Evolutionary conservation across 2,113 vertebrate genomes (phyloP).

Genomic region (Rhinoptilus africanus): DNA sequence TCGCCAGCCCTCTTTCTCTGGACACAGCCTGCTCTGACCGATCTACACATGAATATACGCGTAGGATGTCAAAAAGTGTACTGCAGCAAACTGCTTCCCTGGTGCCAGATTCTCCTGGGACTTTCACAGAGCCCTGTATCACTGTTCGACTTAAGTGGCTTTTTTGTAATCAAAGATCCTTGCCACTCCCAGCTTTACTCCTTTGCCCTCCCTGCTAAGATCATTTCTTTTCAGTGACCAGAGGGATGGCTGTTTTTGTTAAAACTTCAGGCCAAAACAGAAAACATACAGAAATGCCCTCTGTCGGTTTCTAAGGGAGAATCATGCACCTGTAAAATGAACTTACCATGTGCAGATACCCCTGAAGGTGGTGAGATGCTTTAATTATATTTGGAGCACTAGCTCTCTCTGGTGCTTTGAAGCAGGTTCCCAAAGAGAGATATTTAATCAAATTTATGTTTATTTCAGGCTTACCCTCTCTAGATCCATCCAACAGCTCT

Average conservation of each 20-base stretch:
- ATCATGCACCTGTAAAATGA: slow-evolving; percentile 30
- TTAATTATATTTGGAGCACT: slow-evolving; percentile 42
- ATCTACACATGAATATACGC: not conserved
- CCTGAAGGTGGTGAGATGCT: slow-evolving; percentile 35
- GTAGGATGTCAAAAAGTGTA: not conserved
- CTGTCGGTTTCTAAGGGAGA: not conserved
- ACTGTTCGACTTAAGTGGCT: not conserved
- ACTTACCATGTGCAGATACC: slow-evolving; percentile 6
- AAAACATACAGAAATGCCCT: not conserved
- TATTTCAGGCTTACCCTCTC: slow-evolving; percentile 82
- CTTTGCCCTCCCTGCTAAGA: slow-evolving; percentile 1
- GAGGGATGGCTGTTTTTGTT: not conserved
- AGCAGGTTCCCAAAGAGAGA: slow-evolving; percentile 58
- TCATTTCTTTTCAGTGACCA: not conserved
- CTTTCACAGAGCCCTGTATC: not conserved
- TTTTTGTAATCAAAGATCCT: not conserved
- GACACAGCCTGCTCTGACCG: not conserved
- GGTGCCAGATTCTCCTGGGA: not conserved
- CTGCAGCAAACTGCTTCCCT: not conserved
- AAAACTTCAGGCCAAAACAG: not conserved
- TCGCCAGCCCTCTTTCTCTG: not conserved
- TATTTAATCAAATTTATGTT: slow-evolving; percentile 70
- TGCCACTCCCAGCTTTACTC: not conserved
- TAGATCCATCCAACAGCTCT: slow-evolving; percentile 81
- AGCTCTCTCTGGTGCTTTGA: slow-evolving; percentile 46